Conservation (phyloP, 2,113 vertebrate genomes). For the Notarius quadriscutis region DNA sequence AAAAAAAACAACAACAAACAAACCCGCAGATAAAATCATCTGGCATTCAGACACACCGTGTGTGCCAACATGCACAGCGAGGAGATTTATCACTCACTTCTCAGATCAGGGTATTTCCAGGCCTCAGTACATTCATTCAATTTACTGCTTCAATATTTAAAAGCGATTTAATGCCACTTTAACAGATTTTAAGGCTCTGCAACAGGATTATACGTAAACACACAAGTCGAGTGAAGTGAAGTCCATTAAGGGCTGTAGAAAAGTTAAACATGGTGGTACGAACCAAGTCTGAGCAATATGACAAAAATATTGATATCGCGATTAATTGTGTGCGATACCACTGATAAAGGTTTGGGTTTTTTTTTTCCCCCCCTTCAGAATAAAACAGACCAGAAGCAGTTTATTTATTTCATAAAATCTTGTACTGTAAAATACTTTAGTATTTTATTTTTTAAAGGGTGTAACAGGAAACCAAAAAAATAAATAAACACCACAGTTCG, state of each 20-base stretch:
- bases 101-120: background rate
- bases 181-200: background rate
- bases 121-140: background rate
- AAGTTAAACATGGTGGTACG: background rate
- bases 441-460: no score
- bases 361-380: background rate
- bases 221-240: background rate
- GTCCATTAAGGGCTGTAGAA: background rate
- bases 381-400: background rate
- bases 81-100: background rate
- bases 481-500: no score
- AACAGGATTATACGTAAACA: background rate
- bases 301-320: background rate
- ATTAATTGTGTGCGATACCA: background rate
- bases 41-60: slow-evolving; percentile 6
- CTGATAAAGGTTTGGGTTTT: background rate
- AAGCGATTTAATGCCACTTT: background rate
- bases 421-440: no score
- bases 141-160: background rate
- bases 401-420: no score
- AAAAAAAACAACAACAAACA: background rate
- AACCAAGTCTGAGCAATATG: background rate
- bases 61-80: background rate
- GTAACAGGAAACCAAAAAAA: no score
- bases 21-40: slow-evolving; percentile 4